phyloP scores from a whole-genome alignment of 2,888 invertebrate genomes.

The Aethes cnicana region DNA sequence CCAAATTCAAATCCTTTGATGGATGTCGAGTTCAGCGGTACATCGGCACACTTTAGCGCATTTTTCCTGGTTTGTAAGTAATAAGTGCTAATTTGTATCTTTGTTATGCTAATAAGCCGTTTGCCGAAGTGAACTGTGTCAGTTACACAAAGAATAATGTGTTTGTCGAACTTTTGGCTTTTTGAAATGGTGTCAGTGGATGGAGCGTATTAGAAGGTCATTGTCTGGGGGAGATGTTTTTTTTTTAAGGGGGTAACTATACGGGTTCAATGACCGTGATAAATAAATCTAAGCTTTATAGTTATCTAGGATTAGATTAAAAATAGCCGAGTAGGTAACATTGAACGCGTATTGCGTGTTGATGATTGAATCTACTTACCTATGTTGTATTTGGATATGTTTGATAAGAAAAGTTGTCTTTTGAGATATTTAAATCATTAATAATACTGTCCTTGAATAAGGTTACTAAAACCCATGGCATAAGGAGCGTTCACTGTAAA shows the following conservation, averaged over 20 bases:
- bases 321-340: not conserved
- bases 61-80: conserved; percentile 38
- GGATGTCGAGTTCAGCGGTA: conserved; percentile 29
- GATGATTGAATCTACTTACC: no score
- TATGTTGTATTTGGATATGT: no score
- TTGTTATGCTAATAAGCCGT: conserved; percentile 46
- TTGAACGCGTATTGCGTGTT: no score
- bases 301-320: conserved; percentile 7
- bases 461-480: no score
- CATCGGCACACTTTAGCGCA: conserved; percentile 40
- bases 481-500: no score
- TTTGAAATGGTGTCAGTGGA: conserved; percentile 38
- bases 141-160: conserved; percentile 41
- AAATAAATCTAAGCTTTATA: conserved; percentile 4
- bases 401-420: no score
- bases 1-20: conserved; percentile 3
- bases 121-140: conserved; percentile 42
- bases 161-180: conserved; percentile 30
- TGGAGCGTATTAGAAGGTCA: conserved; percentile 4
- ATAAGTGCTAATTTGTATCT: conserved; percentile 41
- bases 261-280: conserved; percentile 3
- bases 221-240: conserved; percentile 4
- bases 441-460: no score
- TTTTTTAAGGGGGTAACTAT: conserved; percentile 2
- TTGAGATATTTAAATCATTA: no score